These are phyloP conservation scores for Neuroterus valhalla DNA, from an alignment of 1,140 invertebrate species.

Conservation along the genomic window DNA sequence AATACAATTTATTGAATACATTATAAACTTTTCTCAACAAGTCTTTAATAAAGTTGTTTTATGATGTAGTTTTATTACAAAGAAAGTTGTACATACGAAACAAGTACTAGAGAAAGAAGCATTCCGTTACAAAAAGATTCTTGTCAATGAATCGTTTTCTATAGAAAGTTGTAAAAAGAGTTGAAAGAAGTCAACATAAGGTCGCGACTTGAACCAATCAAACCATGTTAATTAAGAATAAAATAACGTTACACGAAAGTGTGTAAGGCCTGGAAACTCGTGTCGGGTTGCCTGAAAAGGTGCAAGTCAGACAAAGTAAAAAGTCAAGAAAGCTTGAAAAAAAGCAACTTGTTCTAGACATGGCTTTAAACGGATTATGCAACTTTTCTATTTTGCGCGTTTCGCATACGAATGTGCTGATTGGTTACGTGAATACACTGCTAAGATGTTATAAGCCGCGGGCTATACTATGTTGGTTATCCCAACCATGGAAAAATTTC, in stretches of 20 bases:
- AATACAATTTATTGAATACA: too few relatives aligned
- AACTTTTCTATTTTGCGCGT: conserved; percentile 30
- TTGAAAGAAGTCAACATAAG: background rate
- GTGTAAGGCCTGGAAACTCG: conserved; percentile 19
- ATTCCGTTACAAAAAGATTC: too few relatives aligned
- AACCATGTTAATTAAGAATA: conserved; percentile 13
- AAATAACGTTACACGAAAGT: conserved; percentile 15
- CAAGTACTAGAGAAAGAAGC: too few relatives aligned
- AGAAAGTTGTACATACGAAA: too few relatives aligned
- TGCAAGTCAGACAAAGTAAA: conserved; percentile 4
- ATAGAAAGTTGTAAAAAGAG: background rate
- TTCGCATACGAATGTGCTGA: conserved; percentile 19
- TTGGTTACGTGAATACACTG: conserved; percentile 20
- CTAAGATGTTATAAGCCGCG: conserved; percentile 1
- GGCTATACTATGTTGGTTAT: background rate
- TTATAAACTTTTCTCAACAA: too few relatives aligned
- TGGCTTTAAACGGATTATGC: conserved; percentile 30
- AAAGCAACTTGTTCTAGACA: conserved; percentile 14
- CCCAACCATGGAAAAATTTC: conserved; percentile 3
- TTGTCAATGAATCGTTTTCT: too few relatives aligned
- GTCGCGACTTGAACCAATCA: background rate
- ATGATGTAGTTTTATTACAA: too few relatives aligned
- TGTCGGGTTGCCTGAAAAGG: conserved; percentile 16
- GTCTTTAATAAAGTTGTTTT: too few relatives aligned
- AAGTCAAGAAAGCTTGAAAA: conserved; percentile 11